Conservation (phyloP, 1,140 invertebrate genomes). For the Nephotettix cincticeps region DNA sequence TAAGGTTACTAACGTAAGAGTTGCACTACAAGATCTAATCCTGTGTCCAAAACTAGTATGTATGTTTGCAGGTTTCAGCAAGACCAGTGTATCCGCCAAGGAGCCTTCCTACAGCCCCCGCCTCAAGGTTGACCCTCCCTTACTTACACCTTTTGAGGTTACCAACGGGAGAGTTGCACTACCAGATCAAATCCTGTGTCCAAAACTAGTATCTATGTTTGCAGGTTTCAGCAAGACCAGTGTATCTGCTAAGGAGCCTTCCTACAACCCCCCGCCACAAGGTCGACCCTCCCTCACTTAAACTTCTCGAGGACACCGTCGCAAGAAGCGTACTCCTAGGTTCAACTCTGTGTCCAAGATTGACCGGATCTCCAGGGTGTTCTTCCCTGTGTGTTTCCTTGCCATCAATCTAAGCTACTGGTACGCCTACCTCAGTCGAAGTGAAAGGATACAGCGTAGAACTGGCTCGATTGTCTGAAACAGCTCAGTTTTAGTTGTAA, state of each 20-base stretch:
- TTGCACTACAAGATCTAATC: no score
- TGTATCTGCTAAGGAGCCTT: neutral
- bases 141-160: no score
- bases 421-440: conserved; percentile 69
- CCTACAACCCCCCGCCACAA: conserved; percentile 5
- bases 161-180: no score
- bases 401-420: conserved; percentile 79
- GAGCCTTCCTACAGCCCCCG: neutral
- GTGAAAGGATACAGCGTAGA: conserved; percentile 52
- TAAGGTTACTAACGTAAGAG: no score
- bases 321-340: conserved; percentile 57
- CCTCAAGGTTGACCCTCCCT: no score
- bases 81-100: neutral
- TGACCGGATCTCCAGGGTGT: conserved; percentile 68
- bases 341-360: conserved; percentile 81
- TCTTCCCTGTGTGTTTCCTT: conserved; percentile 74
- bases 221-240: neutral
- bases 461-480: neutral
- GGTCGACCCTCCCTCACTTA: neutral
- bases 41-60: no score
- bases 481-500: no score
- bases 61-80: neutral
- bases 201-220: no score
- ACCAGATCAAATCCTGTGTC: no score
- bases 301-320: conserved; percentile 47